Conservation (phyloP, 2,113 vertebrate genomes). For the Clarias gariepinus region DNA sequence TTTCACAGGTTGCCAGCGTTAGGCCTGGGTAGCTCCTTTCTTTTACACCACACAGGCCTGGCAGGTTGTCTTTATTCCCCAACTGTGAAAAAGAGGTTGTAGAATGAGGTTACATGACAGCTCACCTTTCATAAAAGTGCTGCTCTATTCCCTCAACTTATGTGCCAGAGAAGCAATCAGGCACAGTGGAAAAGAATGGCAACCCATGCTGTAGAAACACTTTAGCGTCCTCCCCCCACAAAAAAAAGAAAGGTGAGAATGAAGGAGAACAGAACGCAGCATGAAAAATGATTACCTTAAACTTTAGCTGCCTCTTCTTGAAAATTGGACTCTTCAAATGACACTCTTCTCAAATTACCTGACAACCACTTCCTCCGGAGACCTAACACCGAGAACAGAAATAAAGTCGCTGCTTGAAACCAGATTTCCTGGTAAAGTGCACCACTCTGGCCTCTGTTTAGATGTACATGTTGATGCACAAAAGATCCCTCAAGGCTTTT, state of each 20-base stretch:
- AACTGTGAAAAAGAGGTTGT: neutral
- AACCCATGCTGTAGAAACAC: constrained; percentile 70
- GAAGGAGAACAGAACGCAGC: constrained; percentile 62
- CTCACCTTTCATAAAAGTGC: constrained; percentile 66
- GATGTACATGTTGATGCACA: constrained; percentile 4
- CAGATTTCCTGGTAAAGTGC: constrained; percentile 22
- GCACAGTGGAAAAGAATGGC: constrained; percentile 64
- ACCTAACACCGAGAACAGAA: constrained; percentile 38
- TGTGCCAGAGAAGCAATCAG: constrained; percentile 60
- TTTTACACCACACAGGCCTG: neutral
- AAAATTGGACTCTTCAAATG: constrained; percentile 61
- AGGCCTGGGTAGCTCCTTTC: neutral
- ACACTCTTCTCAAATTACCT: constrained; percentile 58
- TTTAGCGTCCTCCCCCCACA: constrained; percentile 59
- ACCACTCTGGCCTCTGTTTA: constrained; percentile 24
- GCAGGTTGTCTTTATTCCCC: constrained; percentile 20
- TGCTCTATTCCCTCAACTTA: constrained; percentile 58
- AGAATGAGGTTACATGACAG: constrained; percentile 58
- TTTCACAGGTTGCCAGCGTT: neutral
- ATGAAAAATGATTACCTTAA: constrained; percentile 60
- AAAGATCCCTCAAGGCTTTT: constrained; percentile 23
- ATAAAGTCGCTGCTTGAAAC: constrained; percentile 15
- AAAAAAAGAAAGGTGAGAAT: constrained; percentile 45
- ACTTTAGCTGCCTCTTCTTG: constrained; percentile 53
- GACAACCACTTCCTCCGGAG: constrained; percentile 50